Percentiles rank a stretch among this genome's conserved stretches.
Conservation (phyloP, 2,797 vertebrate species). For the Hydrocynus forskahlii region DNA sequence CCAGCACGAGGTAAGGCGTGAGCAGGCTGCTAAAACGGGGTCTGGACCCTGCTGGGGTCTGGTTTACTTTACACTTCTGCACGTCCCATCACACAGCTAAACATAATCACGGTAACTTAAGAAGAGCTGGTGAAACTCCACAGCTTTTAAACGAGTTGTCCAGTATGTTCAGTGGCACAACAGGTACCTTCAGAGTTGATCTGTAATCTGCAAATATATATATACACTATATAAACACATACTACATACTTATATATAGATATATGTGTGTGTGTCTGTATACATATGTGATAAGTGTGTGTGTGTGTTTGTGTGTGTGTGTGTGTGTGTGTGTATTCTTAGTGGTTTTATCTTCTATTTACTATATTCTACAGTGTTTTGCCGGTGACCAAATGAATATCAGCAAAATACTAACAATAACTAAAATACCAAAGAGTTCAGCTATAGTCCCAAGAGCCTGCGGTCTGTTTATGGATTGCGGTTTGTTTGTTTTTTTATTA, state of each 20-base stretch:
- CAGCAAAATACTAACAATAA: background rate
- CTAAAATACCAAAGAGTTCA: background rate
- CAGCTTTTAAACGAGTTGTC: background rate
- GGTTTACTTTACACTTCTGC: background rate
- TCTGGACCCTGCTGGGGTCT: background rate
- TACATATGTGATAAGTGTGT: background rate
- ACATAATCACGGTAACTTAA: background rate
- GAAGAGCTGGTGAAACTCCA: background rate
- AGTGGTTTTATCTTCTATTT: no score
- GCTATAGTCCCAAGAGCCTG: background rate
- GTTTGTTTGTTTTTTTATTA: background rate
- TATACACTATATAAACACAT: no score
- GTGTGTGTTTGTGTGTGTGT: no score
- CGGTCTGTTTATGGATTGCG: background rate
- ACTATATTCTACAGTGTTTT: no score
- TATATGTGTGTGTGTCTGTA: no score
- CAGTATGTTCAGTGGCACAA: background rate
- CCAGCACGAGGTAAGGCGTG: conserved; percentile 48
- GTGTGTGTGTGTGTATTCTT: no score
- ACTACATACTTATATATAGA: background rate
- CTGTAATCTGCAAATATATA: no score
- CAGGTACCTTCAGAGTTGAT: background rate
- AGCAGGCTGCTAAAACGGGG: no score
- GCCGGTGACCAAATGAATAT: no score
- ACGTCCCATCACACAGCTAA: background rate